phyloP scores from a whole-genome alignment of 2,888 invertebrate genomes.

The Sphaerophoria rueppellii region DNA sequence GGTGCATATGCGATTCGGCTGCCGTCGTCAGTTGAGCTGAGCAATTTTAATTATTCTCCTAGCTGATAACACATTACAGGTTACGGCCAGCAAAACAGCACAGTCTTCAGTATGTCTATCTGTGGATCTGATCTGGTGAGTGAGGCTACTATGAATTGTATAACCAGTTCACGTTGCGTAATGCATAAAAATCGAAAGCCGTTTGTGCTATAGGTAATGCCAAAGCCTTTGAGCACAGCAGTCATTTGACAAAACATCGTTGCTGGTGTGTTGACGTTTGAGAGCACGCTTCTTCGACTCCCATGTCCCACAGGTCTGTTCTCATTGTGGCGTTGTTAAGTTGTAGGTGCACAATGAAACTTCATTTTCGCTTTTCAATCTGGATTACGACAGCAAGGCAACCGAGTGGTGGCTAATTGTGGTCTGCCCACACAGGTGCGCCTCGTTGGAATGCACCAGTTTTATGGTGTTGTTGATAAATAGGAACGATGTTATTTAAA shows the following conservation, averaged over 20 bases:
- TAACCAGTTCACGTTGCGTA: constrained; percentile 71
- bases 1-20: constrained; percentile 1
- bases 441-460: constrained; percentile 51
- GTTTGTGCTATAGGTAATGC: constrained; percentile 38
- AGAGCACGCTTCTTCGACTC: constrained; percentile 41
- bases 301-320: neutral
- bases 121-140: neutral
- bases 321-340: constrained; percentile 21
- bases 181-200: constrained; percentile 63
- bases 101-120: constrained; percentile 23
- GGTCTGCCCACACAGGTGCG: constrained; percentile 66
- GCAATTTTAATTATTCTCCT: constrained; percentile 63
- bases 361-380: constrained; percentile 54
- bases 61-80: constrained; percentile 41
- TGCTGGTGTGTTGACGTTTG: constrained; percentile 27
- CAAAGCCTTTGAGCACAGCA: neutral
- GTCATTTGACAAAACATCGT: constrained; percentile 22
- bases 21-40: neutral
- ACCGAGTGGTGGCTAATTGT: constrained; percentile 52
- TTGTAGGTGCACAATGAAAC: constrained; percentile 36
- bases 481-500: neutral
- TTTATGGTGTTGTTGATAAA: constrained; percentile 11
- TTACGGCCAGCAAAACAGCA: neutral
- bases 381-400: constrained; percentile 26
- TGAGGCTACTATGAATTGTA: constrained; percentile 39